Conservation (phyloP, 2,113 vertebrate species). For the Jacana jacana region DNA sequence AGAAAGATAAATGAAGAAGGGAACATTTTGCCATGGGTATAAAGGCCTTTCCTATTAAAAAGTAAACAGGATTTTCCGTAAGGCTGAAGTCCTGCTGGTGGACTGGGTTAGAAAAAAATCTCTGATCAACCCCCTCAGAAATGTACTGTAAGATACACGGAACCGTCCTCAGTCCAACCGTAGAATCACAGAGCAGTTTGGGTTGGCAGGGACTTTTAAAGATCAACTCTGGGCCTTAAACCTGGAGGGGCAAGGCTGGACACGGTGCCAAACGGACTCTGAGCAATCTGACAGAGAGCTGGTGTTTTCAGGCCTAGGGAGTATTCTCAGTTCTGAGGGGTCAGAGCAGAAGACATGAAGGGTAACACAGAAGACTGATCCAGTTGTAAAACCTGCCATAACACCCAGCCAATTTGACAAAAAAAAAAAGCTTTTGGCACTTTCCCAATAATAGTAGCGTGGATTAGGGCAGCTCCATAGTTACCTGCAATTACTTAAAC, state of each 20-base stretch:
- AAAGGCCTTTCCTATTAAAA: not conserved
- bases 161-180: not conserved
- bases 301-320: not conserved
- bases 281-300: not conserved
- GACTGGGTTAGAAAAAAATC: not conserved
- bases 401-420: not conserved
- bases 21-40: not conserved
- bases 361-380: not conserved
- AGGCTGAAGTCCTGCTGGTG: not conserved
- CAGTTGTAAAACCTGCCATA: not conserved
- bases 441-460: not conserved
- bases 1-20: not conserved
- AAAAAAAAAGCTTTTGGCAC: not conserved
- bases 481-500: not conserved
- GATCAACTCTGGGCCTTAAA: not conserved
- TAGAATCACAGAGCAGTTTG: not conserved
- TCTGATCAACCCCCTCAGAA: not conserved
- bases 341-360: not conserved
- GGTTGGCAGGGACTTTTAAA: not conserved
- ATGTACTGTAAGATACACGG: not conserved
- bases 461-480: too few species aligned
- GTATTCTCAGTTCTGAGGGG: not conserved
- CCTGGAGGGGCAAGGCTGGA: not conserved
- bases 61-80: not conserved
- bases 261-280: not conserved